Conservation (phyloP, 2,888 invertebrate species). For the Patella caerulea region DNA sequence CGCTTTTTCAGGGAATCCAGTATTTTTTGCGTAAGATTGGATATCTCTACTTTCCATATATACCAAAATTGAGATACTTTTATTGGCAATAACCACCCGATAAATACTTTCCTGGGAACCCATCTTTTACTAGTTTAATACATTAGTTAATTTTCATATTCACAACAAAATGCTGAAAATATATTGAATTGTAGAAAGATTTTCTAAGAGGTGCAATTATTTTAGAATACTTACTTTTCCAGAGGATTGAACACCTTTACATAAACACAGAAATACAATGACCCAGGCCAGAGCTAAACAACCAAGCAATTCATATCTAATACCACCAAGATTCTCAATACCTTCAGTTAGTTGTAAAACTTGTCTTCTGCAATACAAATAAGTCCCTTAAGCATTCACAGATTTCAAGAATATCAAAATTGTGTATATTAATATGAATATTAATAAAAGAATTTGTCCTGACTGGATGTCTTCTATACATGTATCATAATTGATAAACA, state of each 20-base stretch:
- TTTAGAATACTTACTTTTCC: conserved; percentile 39
- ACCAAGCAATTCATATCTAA: conserved; percentile 51
- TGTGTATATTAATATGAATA: not conserved
- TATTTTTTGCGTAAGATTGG: no score
- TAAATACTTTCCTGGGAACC: no score
- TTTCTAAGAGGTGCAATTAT: not conserved
- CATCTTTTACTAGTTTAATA: no score
- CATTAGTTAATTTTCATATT: no score
- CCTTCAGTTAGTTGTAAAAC: conserved; percentile 52
- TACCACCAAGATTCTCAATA: conserved; percentile 51
- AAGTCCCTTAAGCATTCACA: not conserved
- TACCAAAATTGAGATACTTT: no score
- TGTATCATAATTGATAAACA: no score
- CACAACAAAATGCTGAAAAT: not conserved
- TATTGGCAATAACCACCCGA: no score
- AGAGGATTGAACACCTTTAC: conserved; percentile 58
- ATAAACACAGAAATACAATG: conserved; percentile 56
- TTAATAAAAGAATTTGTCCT: not conserved
- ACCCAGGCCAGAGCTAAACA: conserved; percentile 58
- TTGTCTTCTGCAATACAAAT: conserved; percentile 41
- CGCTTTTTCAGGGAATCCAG: no score
- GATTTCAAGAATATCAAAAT: not conserved
- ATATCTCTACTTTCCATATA: no score
- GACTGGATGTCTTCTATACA: no score
- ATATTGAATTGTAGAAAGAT: not conserved